phyloP scores from a whole-genome alignment of 2,113 vertebrate genomes.

The Hypocryptadius cinnamomeus region DNA sequence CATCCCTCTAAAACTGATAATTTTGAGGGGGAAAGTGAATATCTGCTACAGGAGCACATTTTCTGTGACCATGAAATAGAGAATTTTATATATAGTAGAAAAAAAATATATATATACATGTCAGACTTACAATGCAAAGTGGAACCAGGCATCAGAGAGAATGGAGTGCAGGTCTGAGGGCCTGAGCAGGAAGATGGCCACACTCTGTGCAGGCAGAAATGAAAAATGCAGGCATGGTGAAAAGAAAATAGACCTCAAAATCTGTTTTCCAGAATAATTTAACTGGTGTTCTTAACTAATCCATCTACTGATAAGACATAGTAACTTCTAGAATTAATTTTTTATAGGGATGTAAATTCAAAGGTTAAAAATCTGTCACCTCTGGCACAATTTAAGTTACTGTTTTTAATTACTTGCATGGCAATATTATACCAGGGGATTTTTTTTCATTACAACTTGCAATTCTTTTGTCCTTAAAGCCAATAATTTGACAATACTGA shows the following conservation, averaged over 20 bases:
- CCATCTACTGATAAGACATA: background rate
- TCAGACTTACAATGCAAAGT: slow-evolving; percentile 78
- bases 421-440: background rate
- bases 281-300: background rate
- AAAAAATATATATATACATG: background rate
- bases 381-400: background rate
- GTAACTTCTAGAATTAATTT: background rate
- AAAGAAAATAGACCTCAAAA: background rate
- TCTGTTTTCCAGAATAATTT: background rate
- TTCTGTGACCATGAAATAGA: background rate
- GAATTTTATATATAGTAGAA: background rate
- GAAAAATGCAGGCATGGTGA: background rate
- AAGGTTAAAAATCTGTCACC: background rate
- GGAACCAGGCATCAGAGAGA: slow-evolving; percentile 78
- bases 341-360: background rate
- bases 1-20: background rate
- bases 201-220: slow-evolving; percentile 53
- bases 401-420: background rate
- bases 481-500: background rate
- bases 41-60: background rate
- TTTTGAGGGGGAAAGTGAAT: background rate
- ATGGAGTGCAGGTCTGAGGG: slow-evolving; percentile 76
- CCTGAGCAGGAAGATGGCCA: slow-evolving; percentile 75
- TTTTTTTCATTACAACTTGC: background rate
- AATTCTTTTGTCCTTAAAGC: background rate